Percentiles rank a stretch among this genome's conserved stretches.
These are phyloP conservation scores for Paedocypris micromegethes DNA, from an alignment of 2,797 vertebrate species.

Conservation along the genomic window DNA sequence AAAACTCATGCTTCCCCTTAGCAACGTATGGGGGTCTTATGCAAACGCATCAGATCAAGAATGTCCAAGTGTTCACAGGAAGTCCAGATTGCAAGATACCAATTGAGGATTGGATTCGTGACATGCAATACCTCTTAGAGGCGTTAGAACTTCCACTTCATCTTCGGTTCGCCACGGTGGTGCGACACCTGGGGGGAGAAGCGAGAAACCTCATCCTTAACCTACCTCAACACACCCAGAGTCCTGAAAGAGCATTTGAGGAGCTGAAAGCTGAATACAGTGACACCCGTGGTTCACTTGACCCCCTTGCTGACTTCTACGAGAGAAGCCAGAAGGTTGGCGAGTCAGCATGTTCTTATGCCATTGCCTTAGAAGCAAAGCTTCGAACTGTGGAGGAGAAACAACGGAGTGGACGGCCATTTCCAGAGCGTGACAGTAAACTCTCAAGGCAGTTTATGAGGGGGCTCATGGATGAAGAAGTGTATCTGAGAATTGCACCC, in stretches of 20 bases:
- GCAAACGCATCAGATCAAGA: constrained; percentile 30
- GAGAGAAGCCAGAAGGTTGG: not conserved
- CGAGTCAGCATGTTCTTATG: constrained; percentile 5
- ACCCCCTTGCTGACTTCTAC: constrained; percentile 9
- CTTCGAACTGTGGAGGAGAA: not conserved
- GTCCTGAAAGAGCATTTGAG: not conserved
- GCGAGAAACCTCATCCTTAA: not conserved
- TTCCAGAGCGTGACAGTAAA: not conserved
- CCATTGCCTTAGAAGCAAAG: not conserved
- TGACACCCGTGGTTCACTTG: not conserved
- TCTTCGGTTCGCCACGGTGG: constrained; percentile 5
- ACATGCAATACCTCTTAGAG: constrained; percentile 11
- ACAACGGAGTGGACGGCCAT: not conserved
- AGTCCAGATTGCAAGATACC: constrained; percentile 8
- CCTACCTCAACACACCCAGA: not conserved
- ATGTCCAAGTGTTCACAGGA: constrained; percentile 17
- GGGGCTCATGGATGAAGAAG: too few relatives aligned
- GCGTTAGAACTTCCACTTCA: constrained; percentile 4
- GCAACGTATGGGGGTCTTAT: not conserved
- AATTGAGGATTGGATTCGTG: constrained; percentile 14
- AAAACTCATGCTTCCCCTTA: not conserved
- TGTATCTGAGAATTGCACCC: too few relatives aligned
- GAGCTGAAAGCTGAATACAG: constrained; percentile 1
- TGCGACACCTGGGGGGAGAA: not conserved
- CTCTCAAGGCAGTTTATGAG: too few relatives aligned